Base-by-base conservation (phyloP, 2,113 vertebrate genomes). In the Tauraco erythrolophus region DNA sequence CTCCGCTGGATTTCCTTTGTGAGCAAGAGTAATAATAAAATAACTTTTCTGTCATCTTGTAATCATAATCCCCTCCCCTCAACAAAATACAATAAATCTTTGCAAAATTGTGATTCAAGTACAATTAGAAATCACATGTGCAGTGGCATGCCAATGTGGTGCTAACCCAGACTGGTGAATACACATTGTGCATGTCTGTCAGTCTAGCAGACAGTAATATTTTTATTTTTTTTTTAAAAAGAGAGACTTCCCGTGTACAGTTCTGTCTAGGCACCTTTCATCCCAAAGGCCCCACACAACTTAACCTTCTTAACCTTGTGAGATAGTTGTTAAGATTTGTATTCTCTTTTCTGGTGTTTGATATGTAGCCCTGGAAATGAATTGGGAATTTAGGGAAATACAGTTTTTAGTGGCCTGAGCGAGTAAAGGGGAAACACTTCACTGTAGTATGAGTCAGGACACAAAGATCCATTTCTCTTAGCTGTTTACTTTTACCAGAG, bases 21-120 rank as follows among this genome's bases (percentile, higher is more conserved):
- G 5, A 62, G 53, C 8, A 7, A 64, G 2, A 50, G 30, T 21
- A 21, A 48, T 9, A 13, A 22, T 50, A 48, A 48, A 19, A 70
- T 54, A 4, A 18, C 19, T 61, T 39, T 35, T 39, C 46, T 31
- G 7, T 41, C 2, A 0, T 13, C 3, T 33, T n/a, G 17, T 10
- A 33, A 14, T 30, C 68, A 7, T 18, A 6, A 30, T 46, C 19
- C 27, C 30, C 19, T 39, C 3, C 8, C 16, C 19, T 3, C 19
- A 15, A 1, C 2, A 70, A 30, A 35, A 18, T 22, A 25, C 9
- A 43, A 23, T 14, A 18, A 7, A 30, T 11, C 24, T 39, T 19
- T 66, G 53, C 51, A 65, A 69, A 77, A 10, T 4, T 56, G 46
- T 25, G 30, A 39, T 45, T 80, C 12, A 4, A 31, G 14, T 9